Base-by-base conservation (phyloP, 53 echinoderm and acorn worm species). In the Crossaster papposus region DNA sequence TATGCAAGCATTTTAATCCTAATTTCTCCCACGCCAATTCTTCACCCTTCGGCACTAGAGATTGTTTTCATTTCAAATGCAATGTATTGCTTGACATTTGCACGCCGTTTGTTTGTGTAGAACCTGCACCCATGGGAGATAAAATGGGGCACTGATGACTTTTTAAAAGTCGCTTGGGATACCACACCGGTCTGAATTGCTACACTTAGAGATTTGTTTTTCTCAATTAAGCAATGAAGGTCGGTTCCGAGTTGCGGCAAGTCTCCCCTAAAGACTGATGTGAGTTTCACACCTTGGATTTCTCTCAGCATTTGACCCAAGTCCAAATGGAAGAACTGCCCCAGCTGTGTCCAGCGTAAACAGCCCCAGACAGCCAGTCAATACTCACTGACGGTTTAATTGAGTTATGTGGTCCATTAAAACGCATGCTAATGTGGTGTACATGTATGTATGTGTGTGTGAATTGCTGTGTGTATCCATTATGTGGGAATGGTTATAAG, bases 361-460 rank as follows among this genome's bases (percentile, higher is more conserved):
- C 87, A 87, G 55, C 4, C 34, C 35, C 77, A 87, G 87, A 53
- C 87, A 35, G 35, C 54, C 51, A 55, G 63, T 87, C 87, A 76
- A 87, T 87, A 87, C 75, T 9, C 51, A 38, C 14, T 36, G 15
- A 18, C 76, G 14, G 58, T 87, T 44, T 87, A 87, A 87, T 87
- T 77, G 77, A 77, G 76, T 87, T 87, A 87, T 36, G 77, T 51
- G 36, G 77, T 77, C 87, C 87, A 87, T 87, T 87, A 87, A n/a
- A 63, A 87, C 32, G 54, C 72, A 72, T 34, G 26, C 75, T 75
- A 77, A 75, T 87, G 54, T 72, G 64, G 26, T 71, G 85, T 72
- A 71, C 52, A 53, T 85, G 72, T 71, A 31, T 14, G 26, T 71
- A 73, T 72, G 51, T 72, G 72, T 85, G 72, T 71, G 52, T 14